Percentiles rank a stretch among this genome's conserved stretches.
phyloP scores from a whole-genome alignment of 2,888 invertebrate genomes.

The Drosophila niveifrons region DNA sequence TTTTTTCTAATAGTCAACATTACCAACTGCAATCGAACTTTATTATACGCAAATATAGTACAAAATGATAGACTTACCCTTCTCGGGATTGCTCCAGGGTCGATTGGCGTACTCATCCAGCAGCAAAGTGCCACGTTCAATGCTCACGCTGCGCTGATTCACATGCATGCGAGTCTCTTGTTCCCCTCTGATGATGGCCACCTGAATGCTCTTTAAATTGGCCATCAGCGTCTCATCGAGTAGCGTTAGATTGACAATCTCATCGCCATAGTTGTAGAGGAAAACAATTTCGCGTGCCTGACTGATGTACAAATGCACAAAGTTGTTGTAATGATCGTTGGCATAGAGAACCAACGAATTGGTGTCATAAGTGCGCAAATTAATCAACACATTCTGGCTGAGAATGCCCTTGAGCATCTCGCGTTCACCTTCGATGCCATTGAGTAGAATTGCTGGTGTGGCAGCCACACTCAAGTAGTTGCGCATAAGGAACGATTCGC shows the following conservation, averaged over 20 bases:
- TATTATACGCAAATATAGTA: too few species aligned
- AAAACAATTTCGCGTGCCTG: slow-evolving; percentile 93
- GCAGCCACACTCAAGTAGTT: slow-evolving; percentile 90
- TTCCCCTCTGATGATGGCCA: slow-evolving; percentile 92
- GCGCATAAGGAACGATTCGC: slow-evolving; percentile 92
- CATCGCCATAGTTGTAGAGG: slow-evolving; percentile 92
- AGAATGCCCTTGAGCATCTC: slow-evolving; percentile 90
- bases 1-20: too few species aligned
- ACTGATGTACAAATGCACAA: slow-evolving; percentile 94
- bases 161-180: slow-evolving; percentile 92
- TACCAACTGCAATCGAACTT: too few species aligned
- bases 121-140: slow-evolving; percentile 89
- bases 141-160: slow-evolving; percentile 90
- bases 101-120: slow-evolving; percentile 93
- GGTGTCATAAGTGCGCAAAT: slow-evolving; percentile 94
- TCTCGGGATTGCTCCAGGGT: slow-evolving; percentile 94
- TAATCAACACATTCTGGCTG: slow-evolving; percentile 93
- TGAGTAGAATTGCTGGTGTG: slow-evolving; percentile 85
- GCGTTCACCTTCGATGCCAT: slow-evolving; percentile 85
- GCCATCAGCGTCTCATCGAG: slow-evolving; percentile 89
- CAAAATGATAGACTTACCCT: slow-evolving; percentile 86
- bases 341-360: slow-evolving; percentile 94
- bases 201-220: slow-evolving; percentile 93
- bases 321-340: slow-evolving; percentile 97
- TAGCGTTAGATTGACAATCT: slow-evolving; percentile 92